A percentile compares a stretch with the other conserved stretches of the same genome.
phyloP scores from a whole-genome alignment of 53 echinoderm and acorn worm genomes.

The Actinopyga echinites region DNA sequence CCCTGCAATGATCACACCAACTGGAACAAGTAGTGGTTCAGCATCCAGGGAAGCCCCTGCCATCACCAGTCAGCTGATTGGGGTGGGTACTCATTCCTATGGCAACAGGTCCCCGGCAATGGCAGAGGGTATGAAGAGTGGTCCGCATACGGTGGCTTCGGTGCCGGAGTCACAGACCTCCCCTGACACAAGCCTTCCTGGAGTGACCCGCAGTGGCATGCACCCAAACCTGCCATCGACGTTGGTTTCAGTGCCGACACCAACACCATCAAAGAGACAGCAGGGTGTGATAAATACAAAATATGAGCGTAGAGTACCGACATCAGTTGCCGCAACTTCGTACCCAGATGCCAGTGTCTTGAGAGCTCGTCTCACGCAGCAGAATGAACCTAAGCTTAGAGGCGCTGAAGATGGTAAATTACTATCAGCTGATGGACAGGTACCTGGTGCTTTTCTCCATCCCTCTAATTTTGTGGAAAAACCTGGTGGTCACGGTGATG shows the following conservation, averaged over 20 bases:
- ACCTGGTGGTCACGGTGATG: neutral
- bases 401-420: conserved; percentile 38
- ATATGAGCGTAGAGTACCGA: conserved; percentile 63
- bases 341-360: conserved; percentile 89
- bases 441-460: neutral
- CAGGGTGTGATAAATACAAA: neutral
- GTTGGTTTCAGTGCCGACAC: conserved; percentile 53
- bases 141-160: conserved; percentile 44
- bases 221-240: conserved; percentile 51
- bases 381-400: conserved; percentile 54
- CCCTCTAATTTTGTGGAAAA: too few species aligned
- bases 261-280: conserved; percentile 6
- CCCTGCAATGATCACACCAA: neutral
- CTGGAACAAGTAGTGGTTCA: conserved; percentile 2
- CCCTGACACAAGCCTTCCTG: conserved; percentile 26
- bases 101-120: conserved; percentile 36
- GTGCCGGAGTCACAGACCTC: conserved; percentile 12
- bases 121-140: conserved; percentile 33
- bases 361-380: conserved; percentile 69
- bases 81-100: neutral
- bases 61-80: conserved; percentile 54
- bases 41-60: conserved; percentile 63
- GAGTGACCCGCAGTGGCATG: conserved; percentile 21
- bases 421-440: conserved; percentile 2
- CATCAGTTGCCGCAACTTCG: conserved; percentile 73